These are phyloP conservation scores for Mormyrops attenuatus DNA, from an alignment of 2,797 vertebrate genomes.

Conservation along the genomic window DNA sequence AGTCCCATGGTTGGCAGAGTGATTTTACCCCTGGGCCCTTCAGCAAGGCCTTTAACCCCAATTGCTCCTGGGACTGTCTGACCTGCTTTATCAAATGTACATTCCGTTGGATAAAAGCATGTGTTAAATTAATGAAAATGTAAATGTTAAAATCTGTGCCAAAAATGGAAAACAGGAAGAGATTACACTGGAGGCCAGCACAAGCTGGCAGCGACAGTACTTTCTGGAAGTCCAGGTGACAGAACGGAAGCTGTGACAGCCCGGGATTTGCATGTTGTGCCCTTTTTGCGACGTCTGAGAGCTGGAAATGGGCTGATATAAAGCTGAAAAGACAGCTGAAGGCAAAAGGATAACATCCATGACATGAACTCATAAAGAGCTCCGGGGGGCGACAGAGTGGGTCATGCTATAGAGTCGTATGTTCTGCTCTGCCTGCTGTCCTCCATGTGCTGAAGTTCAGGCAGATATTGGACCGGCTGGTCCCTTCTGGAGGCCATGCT, in stretches of 20 bases:
- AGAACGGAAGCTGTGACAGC: neutral
- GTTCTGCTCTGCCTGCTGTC: neutral
- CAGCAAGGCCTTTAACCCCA: neutral
- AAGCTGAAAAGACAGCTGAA: slow-evolving; percentile 65
- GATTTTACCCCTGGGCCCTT: neutral
- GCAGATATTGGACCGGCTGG: neutral
- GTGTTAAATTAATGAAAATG: neutral
- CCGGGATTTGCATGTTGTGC: slow-evolving; percentile 14
- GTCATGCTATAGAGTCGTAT: neutral
- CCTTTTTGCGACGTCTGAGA: neutral
- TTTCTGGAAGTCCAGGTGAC: neutral
- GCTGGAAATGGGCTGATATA: slow-evolving; percentile 59
- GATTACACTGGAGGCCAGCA: neutral
- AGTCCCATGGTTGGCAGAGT: neutral
- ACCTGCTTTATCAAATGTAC: neutral
- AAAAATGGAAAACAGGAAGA: neutral
- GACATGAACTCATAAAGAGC: slow-evolving; percentile 69
- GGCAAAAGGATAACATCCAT: slow-evolving; percentile 72
- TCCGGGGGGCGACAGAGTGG: neutral
- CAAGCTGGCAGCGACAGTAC: neutral
- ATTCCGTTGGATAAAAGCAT: neutral
- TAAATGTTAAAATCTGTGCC: neutral
- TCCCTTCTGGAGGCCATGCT: neutral
- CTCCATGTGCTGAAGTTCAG: neutral
- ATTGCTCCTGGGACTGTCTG: neutral